Evolutionary conservation across 2,888 invertebrate genomes (phyloP), one percentile per base, ranked within the genome.

Genomic region (Pyrocoelia pectoralis): DNA sequence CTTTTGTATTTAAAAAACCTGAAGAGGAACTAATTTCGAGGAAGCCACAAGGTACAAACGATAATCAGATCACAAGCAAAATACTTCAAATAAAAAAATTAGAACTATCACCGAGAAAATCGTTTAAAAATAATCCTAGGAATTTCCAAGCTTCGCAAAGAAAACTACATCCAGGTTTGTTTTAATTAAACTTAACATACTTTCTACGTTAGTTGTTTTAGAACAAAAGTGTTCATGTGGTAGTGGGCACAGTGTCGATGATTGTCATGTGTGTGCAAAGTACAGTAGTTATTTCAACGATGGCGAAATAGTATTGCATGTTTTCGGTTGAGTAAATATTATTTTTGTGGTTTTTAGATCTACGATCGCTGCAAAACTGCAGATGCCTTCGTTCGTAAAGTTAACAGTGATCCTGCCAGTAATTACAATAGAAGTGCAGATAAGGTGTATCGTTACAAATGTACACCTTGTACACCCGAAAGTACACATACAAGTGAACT

Each of bases 201-300:
- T 24, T 24, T 24, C 24, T 24, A 24, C 3, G 6, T 24, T 24
- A 1, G 6, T 46, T 18, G 9, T 33, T 33, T 46, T 50, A 52
- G 56, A n/a, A 17, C 19, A 18, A 15, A 56, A 12, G 13, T 64
- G 63, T 52, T 14, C 38, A 8, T 69, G 70, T 41, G 41, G 46
- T 15, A 61, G 62, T n/a, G 50, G 55, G 9, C 70, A 72, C 24
- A 54, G 59, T 9, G 54, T 55, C 24, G 64, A 67, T 4, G 54
- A 65, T 46, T 75, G 74, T 54, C 67, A 69, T 1, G 69, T 75
- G 4, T 75, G 74, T 56, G 54, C 70, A 6, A 73, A 72, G 57
- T 75, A 75, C 56, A 69, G 65, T 48, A 66, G 67, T 57, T 73
- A 73, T 57, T 75, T 75, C 58, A 68, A 73, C 17, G 52, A 61